A percentile compares a stretch with the other conserved stretches of the same genome.
Conservation (phyloP, 2,888 invertebrate species). For the Plebejus argus region DNA sequence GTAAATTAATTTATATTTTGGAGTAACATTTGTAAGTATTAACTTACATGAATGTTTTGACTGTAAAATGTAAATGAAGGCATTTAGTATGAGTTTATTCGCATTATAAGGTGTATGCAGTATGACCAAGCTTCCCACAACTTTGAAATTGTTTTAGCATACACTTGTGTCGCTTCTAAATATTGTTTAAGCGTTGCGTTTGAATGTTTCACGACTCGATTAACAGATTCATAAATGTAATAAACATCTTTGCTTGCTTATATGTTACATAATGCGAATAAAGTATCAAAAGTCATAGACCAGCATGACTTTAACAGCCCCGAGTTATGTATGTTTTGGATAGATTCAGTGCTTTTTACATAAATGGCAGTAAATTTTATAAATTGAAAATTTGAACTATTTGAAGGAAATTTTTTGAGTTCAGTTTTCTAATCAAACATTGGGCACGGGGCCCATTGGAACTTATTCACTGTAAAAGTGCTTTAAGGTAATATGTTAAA, state of each 20-base stretch:
- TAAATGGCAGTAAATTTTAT: too few relatives aligned
- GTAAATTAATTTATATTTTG: constrained; percentile 1
- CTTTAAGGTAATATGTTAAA: too few relatives aligned
- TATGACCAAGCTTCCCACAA: constrained; percentile 20
- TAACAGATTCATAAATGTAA: constrained; percentile 20
- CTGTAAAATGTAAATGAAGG: constrained; percentile 56
- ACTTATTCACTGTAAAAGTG: too few relatives aligned
- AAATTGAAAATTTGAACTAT: too few relatives aligned
- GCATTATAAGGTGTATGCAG: constrained; percentile 40
- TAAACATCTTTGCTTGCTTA: constrained; percentile 28
- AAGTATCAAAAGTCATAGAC: constrained; percentile 37
- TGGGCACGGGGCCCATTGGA: too few relatives aligned
- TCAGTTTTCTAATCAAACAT: too few relatives aligned
- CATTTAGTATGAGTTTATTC: constrained; percentile 54
- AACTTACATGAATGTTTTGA: constrained; percentile 34
- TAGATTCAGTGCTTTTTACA: background rate
- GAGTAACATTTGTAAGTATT: constrained; percentile 28
- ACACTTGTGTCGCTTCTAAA: constrained; percentile 27
- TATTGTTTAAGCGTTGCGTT: constrained; percentile 27
- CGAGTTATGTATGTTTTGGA: constrained; percentile 12
- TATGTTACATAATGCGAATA: constrained; percentile 41
- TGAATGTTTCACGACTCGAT: constrained; percentile 26
- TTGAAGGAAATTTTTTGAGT: too few relatives aligned
- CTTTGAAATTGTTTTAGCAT: constrained; percentile 15
- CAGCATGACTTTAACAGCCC: constrained; percentile 22